phyloP scores from a whole-genome alignment of 2,113 vertebrate genomes.

The Epinephelus moara region DNA sequence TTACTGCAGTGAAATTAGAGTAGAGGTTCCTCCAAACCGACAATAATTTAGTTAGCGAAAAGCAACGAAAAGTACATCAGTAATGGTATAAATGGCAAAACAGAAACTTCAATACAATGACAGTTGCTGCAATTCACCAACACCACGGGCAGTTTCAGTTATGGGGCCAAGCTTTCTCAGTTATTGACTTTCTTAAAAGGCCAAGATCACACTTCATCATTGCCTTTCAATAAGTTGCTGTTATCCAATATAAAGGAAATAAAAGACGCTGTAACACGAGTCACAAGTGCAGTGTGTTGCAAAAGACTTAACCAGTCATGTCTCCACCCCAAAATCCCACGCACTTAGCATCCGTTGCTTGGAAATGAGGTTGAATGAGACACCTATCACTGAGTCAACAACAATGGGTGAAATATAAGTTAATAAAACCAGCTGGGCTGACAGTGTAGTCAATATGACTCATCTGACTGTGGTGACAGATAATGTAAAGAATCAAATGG shows the following conservation, averaged over 20 bases:
- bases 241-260: neutral
- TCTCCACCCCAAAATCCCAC: slow-evolving; percentile 31
- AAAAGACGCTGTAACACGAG: slow-evolving; percentile 3
- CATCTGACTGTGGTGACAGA: slow-evolving; percentile 1
- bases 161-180: neutral
- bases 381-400: slow-evolving; percentile 60
- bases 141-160: neutral
- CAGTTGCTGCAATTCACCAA: neutral
- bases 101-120: no score
- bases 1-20: neutral
- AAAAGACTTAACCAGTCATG: slow-evolving; percentile 20
- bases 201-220: neutral
- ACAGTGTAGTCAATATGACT: neutral
- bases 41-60: neutral
- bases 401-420: slow-evolving; percentile 24
- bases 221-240: neutral
- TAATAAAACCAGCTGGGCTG: slow-evolving; percentile 20
- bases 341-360: slow-evolving; percentile 29
- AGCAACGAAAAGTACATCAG: neutral
- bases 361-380: slow-evolving; percentile 54
- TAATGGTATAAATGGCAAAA: neutral
- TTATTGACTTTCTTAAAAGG: slow-evolving; percentile 2
- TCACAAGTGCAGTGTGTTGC: slow-evolving; percentile 28
- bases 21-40: neutral
- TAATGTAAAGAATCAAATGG: neutral